Evolutionary conservation across 1,140 invertebrate species (phyloP), one percentile per base, ranked within the genome.

Genomic region (Coenobita brevimanus): DNA sequence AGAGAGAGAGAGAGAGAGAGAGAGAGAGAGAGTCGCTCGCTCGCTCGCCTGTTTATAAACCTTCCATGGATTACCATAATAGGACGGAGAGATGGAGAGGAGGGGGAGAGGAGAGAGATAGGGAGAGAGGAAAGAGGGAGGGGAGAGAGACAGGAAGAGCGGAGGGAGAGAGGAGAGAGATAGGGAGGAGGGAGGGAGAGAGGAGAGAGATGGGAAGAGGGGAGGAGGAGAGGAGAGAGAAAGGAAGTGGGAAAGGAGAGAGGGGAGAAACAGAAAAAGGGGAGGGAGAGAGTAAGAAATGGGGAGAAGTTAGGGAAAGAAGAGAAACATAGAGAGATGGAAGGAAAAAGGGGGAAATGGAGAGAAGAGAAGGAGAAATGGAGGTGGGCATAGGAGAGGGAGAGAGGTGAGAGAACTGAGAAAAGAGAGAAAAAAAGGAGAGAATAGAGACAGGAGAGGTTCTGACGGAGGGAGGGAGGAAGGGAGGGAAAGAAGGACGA

Each of bases 11-110:
- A n/a, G 79, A 67, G 60, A 62, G 54, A 24, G 79, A 67, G 60
- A 82, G 60, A 43, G 60, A 82, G 79, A 60, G 60, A 67, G 60
- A 67, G 79, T n/a, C n/a, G n/a, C n/a, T n/a, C n/a, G n/a, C n/a
- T n/a, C n/a, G n/a, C n/a, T n/a, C n/a, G n/a, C n/a, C n/a, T n/a
- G n/a, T n/a, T n/a, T n/a, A n/a, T n/a, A n/a, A n/a, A n/a, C n/a
- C n/a, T n/a, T n/a, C n/a, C n/a, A n/a, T n/a, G n/a, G n/a, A n/a
- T n/a, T n/a, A n/a, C n/a, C 33, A 43, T 27, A 67, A 62, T 24
- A n/a, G 41, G 57, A 64, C 33, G 46, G 60, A 67, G 30, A 62
- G 60, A 36, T 13, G 24, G 36, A 43, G 36, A 6, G 24, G 38
- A 38, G 21, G 17, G 24, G 15, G 8, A 2, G 24, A 38, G 30